Base-by-base conservation (phyloP, 2,888 invertebrate genomes). In the Tridacna gigas region DNA sequence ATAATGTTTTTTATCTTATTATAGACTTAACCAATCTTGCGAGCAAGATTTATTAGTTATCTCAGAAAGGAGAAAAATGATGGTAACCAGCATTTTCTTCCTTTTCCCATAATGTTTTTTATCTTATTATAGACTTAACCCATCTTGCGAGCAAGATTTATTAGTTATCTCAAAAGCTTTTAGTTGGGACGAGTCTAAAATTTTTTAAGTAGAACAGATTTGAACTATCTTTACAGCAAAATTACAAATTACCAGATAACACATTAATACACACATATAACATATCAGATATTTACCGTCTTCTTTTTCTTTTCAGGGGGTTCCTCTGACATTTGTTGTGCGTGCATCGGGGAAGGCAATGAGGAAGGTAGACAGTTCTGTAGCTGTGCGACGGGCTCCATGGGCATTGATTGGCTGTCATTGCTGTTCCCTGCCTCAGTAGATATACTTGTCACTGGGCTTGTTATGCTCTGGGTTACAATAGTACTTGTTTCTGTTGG, bases 381-480 rank as follows among this genome's bases (percentile, higher is more conserved):
- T 65, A 86, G 25, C 56, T 69, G 77, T 25, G 80, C 75, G 60
- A 86, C 77, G 56, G 85, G 83, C 45, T 88, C 86, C 65, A 86
- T 86, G 63, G 88, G 89, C 28, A 83, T 71, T 2, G 84, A 86
- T 66, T 89, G 86, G 79, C 88, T 86, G 80, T 88, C 89, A 73
- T 90, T 90, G 56, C 89, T 89, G 74, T 86, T 87, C 48, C 88
- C 88, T 26, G 87, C 82, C 78, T 90, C 88, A 13, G 83, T 84
- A 18, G 91, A 90, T n/a, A 92, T 89, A 79, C 91, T 92, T 15
- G 91, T 92, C 60, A 92, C 91, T 13, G 93, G 93, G 65, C 91
- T 90, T 20, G 91, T 92, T 69, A 93, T 92, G 82, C 93, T 93
- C 86, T 93, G 94, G 9, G 93, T 93, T 45, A 92, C 91, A 63